Conservation (phyloP, 2,113 vertebrate genomes). For the Cinclus mexicanus region DNA sequence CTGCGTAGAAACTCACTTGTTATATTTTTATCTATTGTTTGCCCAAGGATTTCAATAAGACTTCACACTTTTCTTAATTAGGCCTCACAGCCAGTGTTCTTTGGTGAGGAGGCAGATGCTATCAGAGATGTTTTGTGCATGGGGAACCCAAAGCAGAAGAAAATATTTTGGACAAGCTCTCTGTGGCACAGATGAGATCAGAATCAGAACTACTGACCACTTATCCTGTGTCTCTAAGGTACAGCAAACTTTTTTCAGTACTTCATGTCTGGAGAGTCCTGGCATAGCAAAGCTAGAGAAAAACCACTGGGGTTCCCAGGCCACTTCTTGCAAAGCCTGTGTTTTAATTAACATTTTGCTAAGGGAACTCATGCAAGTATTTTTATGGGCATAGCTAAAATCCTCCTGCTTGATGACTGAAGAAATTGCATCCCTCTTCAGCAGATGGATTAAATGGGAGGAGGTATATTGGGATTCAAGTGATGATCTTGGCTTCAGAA, state of each 20-base stretch:
- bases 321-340: slow-evolving; percentile 17
- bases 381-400: slow-evolving; percentile 53
- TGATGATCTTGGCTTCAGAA: background rate
- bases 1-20: background rate
- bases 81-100: background rate
- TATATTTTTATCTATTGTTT: background rate
- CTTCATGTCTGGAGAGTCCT: background rate
- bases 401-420: slow-evolving; percentile 38
- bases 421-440: background rate
- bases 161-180: background rate
- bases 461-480: slow-evolving; percentile 40
- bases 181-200: background rate
- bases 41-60: background rate
- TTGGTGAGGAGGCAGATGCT: background rate
- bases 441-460: slow-evolving; percentile 54
- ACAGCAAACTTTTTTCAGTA: background rate
- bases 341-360: slow-evolving; percentile 67
- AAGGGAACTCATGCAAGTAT: slow-evolving; percentile 22
- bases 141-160: background rate
- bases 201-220: background rate
- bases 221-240: background rate
- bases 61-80: background rate
- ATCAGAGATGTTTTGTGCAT: background rate
- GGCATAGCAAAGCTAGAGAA: background rate
- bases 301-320: background rate